Evolutionary conservation across 2,113 vertebrate species (phyloP), one percentile per base, ranked within the genome.

Genomic region (Procavia capensis): DNA sequence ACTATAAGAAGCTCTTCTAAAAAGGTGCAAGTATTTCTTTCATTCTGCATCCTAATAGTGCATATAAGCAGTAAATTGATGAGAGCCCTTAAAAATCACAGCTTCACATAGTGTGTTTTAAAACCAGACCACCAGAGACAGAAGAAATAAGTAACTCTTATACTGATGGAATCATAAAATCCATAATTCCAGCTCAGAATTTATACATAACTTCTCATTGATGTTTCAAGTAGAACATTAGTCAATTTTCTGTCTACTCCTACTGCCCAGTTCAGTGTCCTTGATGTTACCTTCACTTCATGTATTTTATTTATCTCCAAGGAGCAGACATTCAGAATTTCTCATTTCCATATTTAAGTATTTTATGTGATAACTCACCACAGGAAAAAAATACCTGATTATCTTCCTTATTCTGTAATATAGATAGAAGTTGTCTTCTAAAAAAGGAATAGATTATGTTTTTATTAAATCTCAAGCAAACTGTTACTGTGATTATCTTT

Each of bases 11-110:
- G 13, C 24, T 76, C 41, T 34, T 91, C 16, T 11, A 39, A 61
- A 79, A 84, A 57, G 47, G 4, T 24, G 5, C 19, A 54, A 27
- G 4, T 3, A 41, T 59, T 79, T 66, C 14, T 85, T 90, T 72
- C 39, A 82, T 36, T 90, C 19, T 68, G 43, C 22, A 84, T 34
- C 2, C 11, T 92, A 82, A 70, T 70, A 68, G 14, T 88, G 25
- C 36, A 41, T 4, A 93, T 36, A 89, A 91, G 2, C 16, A 90
- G 1, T 66, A 63, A 6, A 11, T 25, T 34, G 16, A 59, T 29
- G 3, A 85, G 88, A 76, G 24, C 22, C 74, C 83, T 93, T 59
- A n/a, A 74, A 96, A 93, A 87, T 79, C 59, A 57, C 1, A 59
- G 19, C 25, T 29, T 64, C 4, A 36, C 5, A 29, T 41, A 16